Conservation (phyloP, 2,888 invertebrate species). For the Cheilosia scutellata region DNA sequence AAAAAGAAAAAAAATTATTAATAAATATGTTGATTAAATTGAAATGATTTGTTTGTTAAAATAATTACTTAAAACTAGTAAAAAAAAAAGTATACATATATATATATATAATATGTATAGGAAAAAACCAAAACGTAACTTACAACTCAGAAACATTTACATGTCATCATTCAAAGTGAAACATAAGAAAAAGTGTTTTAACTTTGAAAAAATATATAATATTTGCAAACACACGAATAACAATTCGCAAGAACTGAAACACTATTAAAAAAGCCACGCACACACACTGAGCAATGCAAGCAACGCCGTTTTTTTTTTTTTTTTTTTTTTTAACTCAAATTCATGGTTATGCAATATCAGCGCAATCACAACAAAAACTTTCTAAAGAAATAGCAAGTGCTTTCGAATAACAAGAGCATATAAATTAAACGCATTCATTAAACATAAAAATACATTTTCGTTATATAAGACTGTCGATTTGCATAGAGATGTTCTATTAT, state of each 20-base stretch:
- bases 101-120: constrained; percentile 26
- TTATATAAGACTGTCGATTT: constrained; percentile 5
- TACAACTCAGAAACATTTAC: constrained; percentile 55
- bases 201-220: constrained; percentile 12
- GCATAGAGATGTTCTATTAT: background rate
- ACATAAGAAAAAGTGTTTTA: constrained; percentile 9
- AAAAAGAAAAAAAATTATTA: constrained; percentile 57
- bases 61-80: constrained; percentile 58
- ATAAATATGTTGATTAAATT: constrained; percentile 55
- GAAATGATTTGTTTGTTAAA: constrained; percentile 32
- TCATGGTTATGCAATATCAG: constrained; percentile 17
- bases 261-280: constrained; percentile 43
- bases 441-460: constrained; percentile 18
- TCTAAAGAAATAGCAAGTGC: constrained; percentile 33
- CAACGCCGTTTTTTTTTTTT: constrained; percentile 42
- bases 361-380: constrained; percentile 30
- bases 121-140: constrained; percentile 49
- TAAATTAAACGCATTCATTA: constrained; percentile 28
- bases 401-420: constrained; percentile 24
- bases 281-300: constrained; percentile 65
- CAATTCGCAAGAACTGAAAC: constrained; percentile 17
- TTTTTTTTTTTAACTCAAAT: constrained; percentile 24
- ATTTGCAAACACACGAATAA: constrained; percentile 32
- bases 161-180: constrained; percentile 65
- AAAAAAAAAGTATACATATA: constrained; percentile 44